A percentile compares a stretch with the other conserved stretches of the same genome.
Evolutionary conservation across 35 echinoderm and acorn worm genomes (phyloP).

Genomic region (Heliocidaris tuberculata): DNA sequence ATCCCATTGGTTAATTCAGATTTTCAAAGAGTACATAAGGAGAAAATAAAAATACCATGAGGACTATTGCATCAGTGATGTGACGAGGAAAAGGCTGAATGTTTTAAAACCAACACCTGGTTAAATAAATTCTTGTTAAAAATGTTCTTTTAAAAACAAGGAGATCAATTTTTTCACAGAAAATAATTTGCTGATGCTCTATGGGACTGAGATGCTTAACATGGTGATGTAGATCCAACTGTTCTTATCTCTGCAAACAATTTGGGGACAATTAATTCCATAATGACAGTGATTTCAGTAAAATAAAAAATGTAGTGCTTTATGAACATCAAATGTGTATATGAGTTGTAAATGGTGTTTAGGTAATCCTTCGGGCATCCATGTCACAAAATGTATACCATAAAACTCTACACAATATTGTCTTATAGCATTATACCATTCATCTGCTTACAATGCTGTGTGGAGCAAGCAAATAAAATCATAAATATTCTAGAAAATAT

Average conservation of each 20-base stretch:
- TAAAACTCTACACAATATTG: neutral
- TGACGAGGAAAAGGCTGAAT: neutral
- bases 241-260: neutral
- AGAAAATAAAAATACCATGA: neutral
- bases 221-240: neutral
- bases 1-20: constrained; percentile 38
- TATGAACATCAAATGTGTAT: neutral
- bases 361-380: neutral
- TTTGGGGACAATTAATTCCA: neutral
- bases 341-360: neutral
- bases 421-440: neutral
- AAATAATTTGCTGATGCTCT: neutral
- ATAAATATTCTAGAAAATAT: constrained; percentile 9
- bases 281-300: neutral
- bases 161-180: neutral
- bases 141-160: neutral
- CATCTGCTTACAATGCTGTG: constrained; percentile 20
- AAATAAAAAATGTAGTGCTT: neutral
- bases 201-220: neutral
- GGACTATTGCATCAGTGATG: neutral
- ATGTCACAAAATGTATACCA: neutral
- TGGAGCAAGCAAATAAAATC: constrained; percentile 21
- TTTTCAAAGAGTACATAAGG: constrained; percentile 29
- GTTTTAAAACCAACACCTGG: constrained; percentile 24
- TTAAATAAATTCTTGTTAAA: neutral